Base-by-base conservation (phyloP, 2,797 vertebrate genomes). In the Hozukius guyotensis region DNA sequence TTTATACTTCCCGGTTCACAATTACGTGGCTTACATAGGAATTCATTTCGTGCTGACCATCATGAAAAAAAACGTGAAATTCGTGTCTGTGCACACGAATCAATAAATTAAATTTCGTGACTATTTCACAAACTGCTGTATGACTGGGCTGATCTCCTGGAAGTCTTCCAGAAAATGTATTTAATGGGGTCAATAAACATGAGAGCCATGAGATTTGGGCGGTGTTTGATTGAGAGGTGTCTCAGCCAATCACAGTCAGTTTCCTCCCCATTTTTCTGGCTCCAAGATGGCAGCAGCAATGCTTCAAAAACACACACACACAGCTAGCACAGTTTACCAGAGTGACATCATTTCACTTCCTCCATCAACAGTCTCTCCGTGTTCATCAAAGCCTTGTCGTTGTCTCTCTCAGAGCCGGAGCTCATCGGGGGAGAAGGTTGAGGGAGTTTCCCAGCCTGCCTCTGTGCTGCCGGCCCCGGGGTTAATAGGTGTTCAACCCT, bases 401-500 rank as follows among this genome's bases (percentile, higher is more conserved):
- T 5, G 25, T 8, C 72, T 32, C 75, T 55, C 64, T 25, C n/a
- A 27, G 31, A 49, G 52, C 13, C 3, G 16, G 4, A 5, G 69
- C 56, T 82, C 68, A 71, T 72, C 25, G 27, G 5, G 55, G 75
- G 63, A 11, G 59, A 22, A 42, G 96, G 95, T 94, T 94, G 96
- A 52, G 96, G 95, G 95, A 95, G 95, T 97, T 96, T 97, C 96
- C 96, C 96, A 96, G 97, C 96, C 94, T 97, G 96, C 96, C 96
- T 96, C 96, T 96, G 82, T 86, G 84, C 75, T 96, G 96, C 95
- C 94, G 95, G 96, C 96, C 96, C 95, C 11, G 16, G 95, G 97
- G 97, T 97, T 97, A 98, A 97, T 97, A 96, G 97, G 97, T 97
- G 97, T 97, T 96, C 97, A 96, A 96, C 97, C 96, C 97, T 95